Base-by-base conservation (phyloP, 1,140 invertebrate genomes). In the Cepaea nemoralis region DNA sequence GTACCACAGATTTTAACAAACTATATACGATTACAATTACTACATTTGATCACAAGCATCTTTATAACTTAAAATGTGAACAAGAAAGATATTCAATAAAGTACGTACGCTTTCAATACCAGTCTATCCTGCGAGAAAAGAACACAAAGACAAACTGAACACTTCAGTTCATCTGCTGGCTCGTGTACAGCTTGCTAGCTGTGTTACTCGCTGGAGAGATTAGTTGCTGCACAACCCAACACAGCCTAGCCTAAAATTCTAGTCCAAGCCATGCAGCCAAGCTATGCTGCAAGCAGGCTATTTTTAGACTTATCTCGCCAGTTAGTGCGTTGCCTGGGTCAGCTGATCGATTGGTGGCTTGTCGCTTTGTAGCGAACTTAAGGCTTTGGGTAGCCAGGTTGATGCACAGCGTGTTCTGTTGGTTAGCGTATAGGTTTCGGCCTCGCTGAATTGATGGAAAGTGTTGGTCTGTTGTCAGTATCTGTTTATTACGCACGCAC, bases 321-420 rank as follows among this genome's bases (percentile, higher is more conserved):
- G 45, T 77, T 63, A 42, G 50, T 77, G n/a, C 55, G 75, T 77
- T 77, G 75, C 3, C 55, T 77, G 75, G 75, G 75, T 77, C 75
- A 77, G 75, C 31, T 66, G 75, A 77, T 77, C 59, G 75, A 66
- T 66, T 77, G 42, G 55, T 77, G 35, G 55, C 75, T 77, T 77
- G 75, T 31, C 55, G 75, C 27, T 35, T 35, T 75, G 27, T 50
- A 27, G 22, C 24, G 42, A 3, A 14, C 40, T 37, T 19, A n/a
- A n/a, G n/a, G n/a, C n/a, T n/a, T n/a, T n/a, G n/a, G 2, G 27
- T 50, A 19, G 31, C 31, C 39, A 40, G 40, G 33, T 1, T 55
- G 42, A 35, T 75, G 45, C 27, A 24, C 27, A 71, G 69, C 22
- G 10, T 35, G 6, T 12, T 71, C 5, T 22, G 39, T 35, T 24